These are phyloP conservation scores for Physeter macrocephalus DNA, from an alignment of 2,113 vertebrate genomes.

Conservation along the genomic window DNA sequence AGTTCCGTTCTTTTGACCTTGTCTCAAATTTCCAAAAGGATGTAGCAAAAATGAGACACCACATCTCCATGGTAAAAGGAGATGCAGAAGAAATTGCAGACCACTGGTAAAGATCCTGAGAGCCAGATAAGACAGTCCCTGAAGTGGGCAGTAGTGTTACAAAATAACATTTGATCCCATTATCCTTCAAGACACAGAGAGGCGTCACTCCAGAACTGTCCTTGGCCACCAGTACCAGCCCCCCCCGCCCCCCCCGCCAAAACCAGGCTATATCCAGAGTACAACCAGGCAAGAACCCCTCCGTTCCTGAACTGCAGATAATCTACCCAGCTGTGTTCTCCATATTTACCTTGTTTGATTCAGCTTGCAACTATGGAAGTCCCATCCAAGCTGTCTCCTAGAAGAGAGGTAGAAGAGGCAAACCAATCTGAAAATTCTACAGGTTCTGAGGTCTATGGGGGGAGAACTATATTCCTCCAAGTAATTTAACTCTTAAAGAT, in stretches of 20 bases:
- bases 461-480: background rate
- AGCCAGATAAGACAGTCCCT: background rate
- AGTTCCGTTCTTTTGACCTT: constrained; percentile 64
- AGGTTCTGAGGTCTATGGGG: background rate
- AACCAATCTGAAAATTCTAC: background rate
- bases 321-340: background rate
- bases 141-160: background rate
- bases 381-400: background rate
- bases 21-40: constrained; percentile 70
- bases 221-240: fast-evolving
- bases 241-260: background rate
- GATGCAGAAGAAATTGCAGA: constrained; percentile 39
- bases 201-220: background rate
- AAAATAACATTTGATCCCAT: background rate
- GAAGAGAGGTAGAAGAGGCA: background rate
- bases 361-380: background rate
- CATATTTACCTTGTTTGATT: background rate
- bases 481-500: background rate
- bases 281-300: background rate
- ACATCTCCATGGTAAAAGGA: background rate
- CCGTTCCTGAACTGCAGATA: background rate
- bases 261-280: background rate
- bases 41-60: constrained; percentile 65
- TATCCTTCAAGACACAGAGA: background rate
- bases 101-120: constrained; percentile 66